Evolutionary conservation across 2,113 vertebrate species (phyloP).

Genomic region (Cisticola juncidis): DNA sequence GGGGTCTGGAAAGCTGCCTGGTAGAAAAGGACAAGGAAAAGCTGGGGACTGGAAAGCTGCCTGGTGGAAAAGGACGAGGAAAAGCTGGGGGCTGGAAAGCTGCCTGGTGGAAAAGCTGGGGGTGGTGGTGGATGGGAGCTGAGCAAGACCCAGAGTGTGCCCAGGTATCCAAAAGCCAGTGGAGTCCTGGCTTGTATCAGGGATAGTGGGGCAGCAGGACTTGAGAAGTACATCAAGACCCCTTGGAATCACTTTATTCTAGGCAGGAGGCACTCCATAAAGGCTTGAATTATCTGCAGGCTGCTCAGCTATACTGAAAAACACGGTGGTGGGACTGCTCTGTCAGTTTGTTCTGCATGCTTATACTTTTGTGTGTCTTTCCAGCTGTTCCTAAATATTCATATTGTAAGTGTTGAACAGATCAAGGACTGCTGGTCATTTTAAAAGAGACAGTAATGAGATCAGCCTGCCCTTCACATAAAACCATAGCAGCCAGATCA

Average conservation of each 20-base stretch:
- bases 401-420: background rate
- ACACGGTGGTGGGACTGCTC: background rate
- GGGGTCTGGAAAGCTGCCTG: background rate
- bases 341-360: background rate
- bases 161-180: background rate
- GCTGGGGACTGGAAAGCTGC: background rate
- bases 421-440: background rate
- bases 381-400: background rate
- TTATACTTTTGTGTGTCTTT: background rate
- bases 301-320: background rate
- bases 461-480: background rate
- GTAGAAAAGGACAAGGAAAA: too few relatives aligned
- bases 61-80: too few relatives aligned
- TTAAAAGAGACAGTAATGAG: background rate
- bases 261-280: background rate
- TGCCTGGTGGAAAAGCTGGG: background rate
- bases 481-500: background rate
- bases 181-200: background rate
- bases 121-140: accelerated
- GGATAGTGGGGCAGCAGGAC: background rate
- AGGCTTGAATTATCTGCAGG: background rate
- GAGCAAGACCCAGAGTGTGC: background rate
- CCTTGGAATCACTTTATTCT: background rate
- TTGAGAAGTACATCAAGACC: background rate
- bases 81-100: background rate